Conservation (phyloP, 1,140 invertebrate species). For the Drosophila asahinai region DNA sequence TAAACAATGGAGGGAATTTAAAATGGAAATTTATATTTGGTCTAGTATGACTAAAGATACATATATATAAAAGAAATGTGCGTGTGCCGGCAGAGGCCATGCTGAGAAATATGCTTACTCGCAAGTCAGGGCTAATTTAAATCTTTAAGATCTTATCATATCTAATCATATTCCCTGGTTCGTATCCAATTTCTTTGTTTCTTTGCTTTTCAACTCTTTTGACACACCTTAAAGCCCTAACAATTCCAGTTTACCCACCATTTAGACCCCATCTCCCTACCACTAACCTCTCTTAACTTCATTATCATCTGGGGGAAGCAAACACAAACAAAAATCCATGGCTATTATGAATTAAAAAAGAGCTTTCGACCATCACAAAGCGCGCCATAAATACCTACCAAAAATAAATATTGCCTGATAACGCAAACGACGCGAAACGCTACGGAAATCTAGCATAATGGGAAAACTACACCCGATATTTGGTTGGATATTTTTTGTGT, state of each 20-base stretch:
- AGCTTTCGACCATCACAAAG: constrained; percentile 14
- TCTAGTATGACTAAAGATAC: neutral
- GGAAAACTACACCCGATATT: constrained; percentile 34
- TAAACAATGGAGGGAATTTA: constrained; percentile 5
- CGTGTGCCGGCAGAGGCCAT: no score
- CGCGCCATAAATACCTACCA: constrained; percentile 36
- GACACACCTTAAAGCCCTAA: constrained; percentile 10
- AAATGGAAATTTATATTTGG: neutral
- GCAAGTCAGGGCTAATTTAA: neutral
- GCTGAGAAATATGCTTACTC: no score
- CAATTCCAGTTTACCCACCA: constrained; percentile 35
- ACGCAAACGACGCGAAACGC: constrained; percentile 35
- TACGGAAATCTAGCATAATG: constrained; percentile 30
- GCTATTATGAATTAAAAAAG: constrained; percentile 43
- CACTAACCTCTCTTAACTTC: constrained; percentile 5
- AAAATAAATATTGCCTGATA: constrained; percentile 69
- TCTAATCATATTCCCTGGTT: neutral
- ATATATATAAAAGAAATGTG: no score
- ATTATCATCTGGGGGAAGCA: constrained; percentile 10
- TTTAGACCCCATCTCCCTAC: constrained; percentile 1
- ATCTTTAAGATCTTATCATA: constrained; percentile 5
- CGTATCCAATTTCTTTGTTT: constrained; percentile 20
- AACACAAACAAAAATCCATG: constrained; percentile 23
- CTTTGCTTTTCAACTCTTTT: neutral
- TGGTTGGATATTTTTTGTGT: constrained; percentile 21